Conservation (phyloP, 2,113 vertebrate genomes). For the Varanus salvator region DNA sequence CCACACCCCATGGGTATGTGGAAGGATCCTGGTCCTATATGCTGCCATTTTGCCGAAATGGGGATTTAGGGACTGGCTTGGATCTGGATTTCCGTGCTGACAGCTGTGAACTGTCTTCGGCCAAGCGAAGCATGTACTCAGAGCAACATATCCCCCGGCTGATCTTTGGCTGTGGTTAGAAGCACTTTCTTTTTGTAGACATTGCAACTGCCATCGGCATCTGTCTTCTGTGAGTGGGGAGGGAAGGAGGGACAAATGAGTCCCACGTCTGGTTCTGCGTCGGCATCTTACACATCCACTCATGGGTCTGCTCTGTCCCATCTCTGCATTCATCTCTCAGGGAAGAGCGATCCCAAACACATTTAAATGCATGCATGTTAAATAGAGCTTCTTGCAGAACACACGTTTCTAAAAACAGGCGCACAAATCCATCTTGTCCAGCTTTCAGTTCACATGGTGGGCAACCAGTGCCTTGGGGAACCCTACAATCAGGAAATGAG, state of each 20-base stretch:
- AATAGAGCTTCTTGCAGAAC: neutral
- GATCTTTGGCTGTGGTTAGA: too few species aligned
- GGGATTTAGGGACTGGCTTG: neutral
- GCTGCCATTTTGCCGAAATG: too few species aligned
- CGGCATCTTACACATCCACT: neutral
- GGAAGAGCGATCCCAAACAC: too few species aligned
- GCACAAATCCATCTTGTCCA: too few species aligned
- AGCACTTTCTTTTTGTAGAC: too few species aligned
- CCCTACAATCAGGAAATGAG: too few species aligned
- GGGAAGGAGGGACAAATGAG: neutral
- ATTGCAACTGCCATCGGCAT: too few species aligned
- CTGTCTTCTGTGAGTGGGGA: neutral
- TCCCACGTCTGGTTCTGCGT: neutral
- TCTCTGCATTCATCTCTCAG: neutral
- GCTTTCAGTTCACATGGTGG: too few species aligned
- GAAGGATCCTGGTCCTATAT: slow-evolving; percentile 36
- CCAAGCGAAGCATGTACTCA: too few species aligned
- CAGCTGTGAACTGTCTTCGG: too few species aligned
- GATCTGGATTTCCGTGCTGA: neutral
- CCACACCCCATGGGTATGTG: neutral
- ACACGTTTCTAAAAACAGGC: neutral
- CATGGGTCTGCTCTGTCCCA: neutral
- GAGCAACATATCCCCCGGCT: too few species aligned
- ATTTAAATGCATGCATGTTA: neutral
- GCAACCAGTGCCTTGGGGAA: too few species aligned